Percentiles rank a stretch among this genome's conserved stretches.
Conservation (phyloP, 2,797 vertebrate genomes). For the Scomberomorus guttatus region DNA sequence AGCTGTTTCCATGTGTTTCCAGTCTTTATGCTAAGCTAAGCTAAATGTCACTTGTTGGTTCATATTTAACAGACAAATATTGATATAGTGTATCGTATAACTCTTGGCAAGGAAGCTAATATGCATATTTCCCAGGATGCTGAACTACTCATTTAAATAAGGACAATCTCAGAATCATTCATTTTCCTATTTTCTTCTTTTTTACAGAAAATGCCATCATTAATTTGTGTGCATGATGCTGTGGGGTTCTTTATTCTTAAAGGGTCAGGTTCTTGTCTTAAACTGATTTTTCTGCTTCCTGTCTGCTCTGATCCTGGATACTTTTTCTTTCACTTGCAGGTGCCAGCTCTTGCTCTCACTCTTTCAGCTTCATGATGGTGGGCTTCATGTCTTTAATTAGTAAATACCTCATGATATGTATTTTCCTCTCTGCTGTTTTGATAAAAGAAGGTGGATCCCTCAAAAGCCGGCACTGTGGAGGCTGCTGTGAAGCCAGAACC, state of each 20-base stretch:
- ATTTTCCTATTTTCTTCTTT: slow-evolving; percentile 10
- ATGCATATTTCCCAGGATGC: slow-evolving; percentile 1
- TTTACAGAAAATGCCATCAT: slow-evolving; percentile 12
- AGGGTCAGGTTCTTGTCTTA: neutral
- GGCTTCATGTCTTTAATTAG: neutral
- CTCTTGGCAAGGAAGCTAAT: neutral
- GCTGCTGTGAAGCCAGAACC: slow-evolving; percentile 80
- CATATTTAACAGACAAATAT: neutral
- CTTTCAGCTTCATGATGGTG: slow-evolving; percentile 31
- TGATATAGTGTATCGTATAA: neutral
- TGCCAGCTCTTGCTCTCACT: slow-evolving; percentile 45
- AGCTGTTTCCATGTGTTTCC: neutral
- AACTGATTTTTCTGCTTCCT: slow-evolving; percentile 7
- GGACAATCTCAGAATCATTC: slow-evolving; percentile 10
- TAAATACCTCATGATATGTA: slow-evolving; percentile 28
- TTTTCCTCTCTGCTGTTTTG: slow-evolving; percentile 41
- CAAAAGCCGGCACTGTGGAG: slow-evolving; percentile 84
- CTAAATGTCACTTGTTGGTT: neutral
- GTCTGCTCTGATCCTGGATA: slow-evolving; percentile 35
- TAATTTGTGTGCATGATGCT: slow-evolving; percentile 29
- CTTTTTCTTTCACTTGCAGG: slow-evolving; percentile 56
- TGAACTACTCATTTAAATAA: neutral
- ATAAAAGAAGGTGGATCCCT: slow-evolving; percentile 81
- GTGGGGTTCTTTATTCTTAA: slow-evolving; percentile 34
- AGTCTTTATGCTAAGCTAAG: slow-evolving; percentile 7